Percentiles rank a stretch among this genome's conserved stretches.
Evolutionary conservation across 2,113 vertebrate genomes (phyloP).

Genomic region (Ondatra zibethicus): DNA sequence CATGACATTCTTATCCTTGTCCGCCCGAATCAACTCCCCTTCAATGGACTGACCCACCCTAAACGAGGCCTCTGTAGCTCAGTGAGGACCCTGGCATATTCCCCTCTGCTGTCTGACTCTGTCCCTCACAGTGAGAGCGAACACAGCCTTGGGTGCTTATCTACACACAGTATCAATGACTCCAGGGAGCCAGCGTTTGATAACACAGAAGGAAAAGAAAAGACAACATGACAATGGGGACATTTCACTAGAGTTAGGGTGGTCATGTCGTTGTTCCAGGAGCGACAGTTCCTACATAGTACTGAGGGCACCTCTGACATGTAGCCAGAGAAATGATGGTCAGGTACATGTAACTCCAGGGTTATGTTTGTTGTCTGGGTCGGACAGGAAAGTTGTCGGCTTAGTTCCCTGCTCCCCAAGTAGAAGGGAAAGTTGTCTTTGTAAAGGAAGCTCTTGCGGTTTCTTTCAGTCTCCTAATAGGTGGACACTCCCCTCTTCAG

Average conservation of each 20-base stretch:
- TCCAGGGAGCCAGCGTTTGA: background rate
- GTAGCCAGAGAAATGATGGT: background rate
- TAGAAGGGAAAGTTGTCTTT: background rate
- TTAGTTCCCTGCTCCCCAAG: background rate
- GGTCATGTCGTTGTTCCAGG: background rate
- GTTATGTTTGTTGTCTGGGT: background rate
- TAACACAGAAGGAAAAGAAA: background rate
- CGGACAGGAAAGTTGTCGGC: too few species aligned
- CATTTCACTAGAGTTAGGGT: background rate
- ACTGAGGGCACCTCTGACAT: rapidly evolving
- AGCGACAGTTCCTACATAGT: background rate
- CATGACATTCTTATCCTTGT: too few species aligned
- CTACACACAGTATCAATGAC: background rate
- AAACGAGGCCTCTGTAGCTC: background rate
- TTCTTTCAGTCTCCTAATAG: background rate
- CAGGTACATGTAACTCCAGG: background rate
- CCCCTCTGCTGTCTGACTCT: background rate
- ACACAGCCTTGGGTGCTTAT: background rate
- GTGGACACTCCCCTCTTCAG: too few species aligned
- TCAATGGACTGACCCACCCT: background rate
- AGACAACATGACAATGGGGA: too few species aligned
- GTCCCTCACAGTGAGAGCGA: background rate
- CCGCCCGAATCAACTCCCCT: background rate
- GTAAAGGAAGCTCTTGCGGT: background rate
- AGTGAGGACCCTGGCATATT: rapidly evolving